phyloP scores from a whole-genome alignment of 2,113 vertebrate species.

The Ursus arctos region DNA sequence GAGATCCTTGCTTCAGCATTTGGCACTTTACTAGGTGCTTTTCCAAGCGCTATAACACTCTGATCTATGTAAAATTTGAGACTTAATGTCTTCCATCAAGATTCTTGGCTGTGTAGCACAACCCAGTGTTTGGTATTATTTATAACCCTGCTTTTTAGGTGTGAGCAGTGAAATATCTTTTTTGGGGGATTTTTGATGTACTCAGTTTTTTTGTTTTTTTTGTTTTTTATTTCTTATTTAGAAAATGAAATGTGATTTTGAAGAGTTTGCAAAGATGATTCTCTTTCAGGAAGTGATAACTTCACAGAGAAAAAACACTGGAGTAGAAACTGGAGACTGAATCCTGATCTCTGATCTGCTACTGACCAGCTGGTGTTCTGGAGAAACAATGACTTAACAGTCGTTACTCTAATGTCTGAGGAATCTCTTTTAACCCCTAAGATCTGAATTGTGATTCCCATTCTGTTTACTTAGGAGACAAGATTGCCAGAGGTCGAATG shows the following conservation, averaged over 20 bases:
- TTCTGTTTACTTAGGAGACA: constrained; percentile 37
- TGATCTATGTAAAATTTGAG: not conserved
- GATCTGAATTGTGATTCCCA: not conserved
- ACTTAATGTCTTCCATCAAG: not conserved
- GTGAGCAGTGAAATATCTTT: not conserved
- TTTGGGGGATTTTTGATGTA: not conserved
- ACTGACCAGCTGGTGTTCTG: not conserved
- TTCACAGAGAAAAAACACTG: not conserved
- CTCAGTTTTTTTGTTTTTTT: not conserved
- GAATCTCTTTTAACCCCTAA: constrained; percentile 23
- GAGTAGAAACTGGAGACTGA: not conserved
- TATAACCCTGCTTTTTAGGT: not conserved
- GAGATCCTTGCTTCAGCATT: not conserved
- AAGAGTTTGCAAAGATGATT: not conserved
- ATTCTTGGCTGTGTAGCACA: not conserved
- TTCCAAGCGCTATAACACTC: not conserved
- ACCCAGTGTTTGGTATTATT: not conserved
- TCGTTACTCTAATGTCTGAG: not conserved
- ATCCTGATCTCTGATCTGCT: not conserved
- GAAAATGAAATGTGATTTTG: not conserved
- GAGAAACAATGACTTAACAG: not conserved
- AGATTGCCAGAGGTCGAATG: not conserved
- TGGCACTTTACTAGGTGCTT: not conserved
- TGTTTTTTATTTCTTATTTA: not conserved
- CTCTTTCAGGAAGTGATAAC: not conserved